Conservation (phyloP, 2,113 vertebrate genomes). For the human region DNA sequence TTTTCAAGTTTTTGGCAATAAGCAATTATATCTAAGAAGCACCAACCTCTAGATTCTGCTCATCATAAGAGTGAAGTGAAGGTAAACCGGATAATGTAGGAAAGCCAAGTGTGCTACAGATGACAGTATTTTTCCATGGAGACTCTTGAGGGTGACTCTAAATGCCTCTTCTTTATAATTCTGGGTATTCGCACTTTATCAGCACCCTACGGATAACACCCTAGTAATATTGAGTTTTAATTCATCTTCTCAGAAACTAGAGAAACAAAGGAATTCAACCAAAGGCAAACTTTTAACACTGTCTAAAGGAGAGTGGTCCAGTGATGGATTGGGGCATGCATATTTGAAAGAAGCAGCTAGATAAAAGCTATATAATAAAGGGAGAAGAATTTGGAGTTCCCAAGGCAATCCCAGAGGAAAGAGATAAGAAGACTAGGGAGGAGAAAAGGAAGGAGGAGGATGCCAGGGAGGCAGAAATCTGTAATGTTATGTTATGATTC, state of each 20-base stretch:
- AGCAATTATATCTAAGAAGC: conserved; percentile 74
- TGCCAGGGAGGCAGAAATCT: neutral
- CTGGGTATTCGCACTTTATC: neutral
- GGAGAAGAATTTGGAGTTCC: neutral
- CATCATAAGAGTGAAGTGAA: conserved; percentile 59
- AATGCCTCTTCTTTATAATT: neutral
- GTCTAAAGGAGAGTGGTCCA: neutral
- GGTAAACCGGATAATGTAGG: conserved; percentile 31
- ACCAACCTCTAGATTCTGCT: conserved; percentile 72
- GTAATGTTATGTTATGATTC: too few species aligned
- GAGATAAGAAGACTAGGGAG: neutral
- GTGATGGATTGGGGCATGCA: neutral
- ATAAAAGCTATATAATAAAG: neutral
- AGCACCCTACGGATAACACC: neutral
- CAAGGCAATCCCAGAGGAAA: neutral
- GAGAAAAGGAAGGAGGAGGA: neutral
- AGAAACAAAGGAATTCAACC: neutral
- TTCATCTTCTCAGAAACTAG: neutral
- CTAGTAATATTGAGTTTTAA: neutral
- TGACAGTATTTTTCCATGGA: neutral
- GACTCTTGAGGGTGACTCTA: conserved; percentile 16
- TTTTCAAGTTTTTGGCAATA: conserved; percentile 67
- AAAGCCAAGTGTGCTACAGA: conserved; percentile 25
- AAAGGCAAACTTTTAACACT: neutral
- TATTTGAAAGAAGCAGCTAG: neutral